phyloP scores from a whole-genome alignment of 1,140 invertebrate genomes.

The Bombus fervidus region DNA sequence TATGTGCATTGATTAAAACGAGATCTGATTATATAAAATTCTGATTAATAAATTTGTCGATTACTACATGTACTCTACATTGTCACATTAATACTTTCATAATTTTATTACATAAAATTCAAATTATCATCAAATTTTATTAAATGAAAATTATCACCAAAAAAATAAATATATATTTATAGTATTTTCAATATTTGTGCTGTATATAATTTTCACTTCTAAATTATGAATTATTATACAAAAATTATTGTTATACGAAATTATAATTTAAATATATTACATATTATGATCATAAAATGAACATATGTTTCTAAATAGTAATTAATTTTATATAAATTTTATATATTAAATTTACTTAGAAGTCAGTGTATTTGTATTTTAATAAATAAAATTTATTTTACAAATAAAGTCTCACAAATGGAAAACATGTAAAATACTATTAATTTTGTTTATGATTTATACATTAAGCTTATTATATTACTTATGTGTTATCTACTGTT shows the following conservation, averaged over 20 bases:
- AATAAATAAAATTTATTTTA: not conserved
- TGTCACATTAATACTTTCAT: not conserved
- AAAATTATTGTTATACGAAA: not conserved
- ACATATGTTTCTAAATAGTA: not conserved
- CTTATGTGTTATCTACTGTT: not conserved
- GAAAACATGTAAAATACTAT: not conserved
- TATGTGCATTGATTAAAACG: not conserved
- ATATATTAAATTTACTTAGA: not conserved
- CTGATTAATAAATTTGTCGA: not conserved
- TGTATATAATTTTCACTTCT: not conserved
- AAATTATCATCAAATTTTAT: not conserved
- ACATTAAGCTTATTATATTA: not conserved
- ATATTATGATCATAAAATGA: no score
- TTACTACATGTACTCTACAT: not conserved
- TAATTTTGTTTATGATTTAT: not conserved
- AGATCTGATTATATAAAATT: constrained; percentile 7
- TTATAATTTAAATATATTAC: not conserved
- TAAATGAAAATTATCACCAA: not conserved
- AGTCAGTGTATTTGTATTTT: not conserved
- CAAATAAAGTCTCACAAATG: not conserved
- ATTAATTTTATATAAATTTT: not conserved
- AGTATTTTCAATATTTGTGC: not conserved
- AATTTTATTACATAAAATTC: not conserved
- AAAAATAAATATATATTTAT: not conserved
- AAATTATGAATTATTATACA: not conserved